These are phyloP conservation scores for Eubasilissa splendida DNA, from an alignment of 2,888 invertebrate species.

Conservation along the genomic window DNA sequence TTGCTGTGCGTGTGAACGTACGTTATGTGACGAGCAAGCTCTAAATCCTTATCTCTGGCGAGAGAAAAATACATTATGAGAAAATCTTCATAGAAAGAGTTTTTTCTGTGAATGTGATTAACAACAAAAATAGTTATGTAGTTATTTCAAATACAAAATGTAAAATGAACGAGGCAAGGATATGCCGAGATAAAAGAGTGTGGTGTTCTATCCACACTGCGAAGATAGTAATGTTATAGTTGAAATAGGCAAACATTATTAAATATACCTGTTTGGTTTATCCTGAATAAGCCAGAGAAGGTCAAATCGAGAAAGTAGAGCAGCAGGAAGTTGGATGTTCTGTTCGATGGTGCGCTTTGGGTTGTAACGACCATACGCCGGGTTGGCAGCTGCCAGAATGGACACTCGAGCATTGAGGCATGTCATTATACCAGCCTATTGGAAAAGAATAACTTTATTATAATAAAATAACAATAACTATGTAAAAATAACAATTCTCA, in stretches of 20 bases:
- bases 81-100: no score
- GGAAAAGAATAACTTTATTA: constrained; percentile 38
- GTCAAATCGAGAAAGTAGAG: constrained; percentile 96
- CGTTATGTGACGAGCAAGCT: constrained; percentile 96
- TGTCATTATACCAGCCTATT: constrained; percentile 97
- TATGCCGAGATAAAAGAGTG: no score
- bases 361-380: constrained; percentile 98
- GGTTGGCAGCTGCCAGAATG: constrained; percentile 98
- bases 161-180: no score
- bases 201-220: no score
- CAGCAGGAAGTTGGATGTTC: constrained; percentile 98
- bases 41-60: constrained; percentile 77
- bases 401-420: constrained; percentile 97
- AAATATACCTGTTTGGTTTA: constrained; percentile 75
- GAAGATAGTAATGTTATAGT: no score
- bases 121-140: neutral
- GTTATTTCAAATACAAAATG: neutral
- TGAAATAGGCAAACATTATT: neutral
- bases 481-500: no score
- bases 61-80: no score
- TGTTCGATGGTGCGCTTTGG: constrained; percentile 95
- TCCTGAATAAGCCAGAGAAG: constrained; percentile 96
- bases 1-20: constrained; percentile 94
- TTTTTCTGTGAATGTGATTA: no score
- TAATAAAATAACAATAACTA: no score